phyloP scores from a whole-genome alignment of 2,888 invertebrate species.

The Nasonovia ribisnigri region DNA sequence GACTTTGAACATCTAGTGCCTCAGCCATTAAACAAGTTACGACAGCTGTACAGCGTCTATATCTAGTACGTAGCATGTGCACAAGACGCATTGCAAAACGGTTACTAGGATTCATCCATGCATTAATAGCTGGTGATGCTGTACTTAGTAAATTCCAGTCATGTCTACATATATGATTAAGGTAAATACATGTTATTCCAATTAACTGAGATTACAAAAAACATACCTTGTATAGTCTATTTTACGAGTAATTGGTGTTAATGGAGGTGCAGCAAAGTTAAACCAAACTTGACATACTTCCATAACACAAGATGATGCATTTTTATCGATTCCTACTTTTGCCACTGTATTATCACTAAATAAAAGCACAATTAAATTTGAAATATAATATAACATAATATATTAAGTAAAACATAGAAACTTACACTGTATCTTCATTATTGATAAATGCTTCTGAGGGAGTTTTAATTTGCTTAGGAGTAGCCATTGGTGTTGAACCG shows the following conservation, averaged over 20 bases:
- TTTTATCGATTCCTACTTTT: constrained; percentile 73
- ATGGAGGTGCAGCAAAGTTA: constrained; percentile 96
- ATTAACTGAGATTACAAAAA: not conserved
- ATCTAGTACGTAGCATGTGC: constrained; percentile 83
- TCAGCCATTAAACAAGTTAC: constrained; percentile 96
- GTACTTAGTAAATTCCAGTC: constrained; percentile 98
- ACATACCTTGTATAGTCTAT: constrained; percentile 89
- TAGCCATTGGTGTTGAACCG: constrained; percentile 47
- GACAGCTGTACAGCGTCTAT: constrained; percentile 85
- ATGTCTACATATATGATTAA: constrained; percentile 73
- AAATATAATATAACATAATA: not conserved
- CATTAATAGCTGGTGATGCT: constrained; percentile 95
- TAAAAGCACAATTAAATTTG: not conserved
- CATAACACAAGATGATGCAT: constrained; percentile 87
- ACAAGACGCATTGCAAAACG: constrained; percentile 87
- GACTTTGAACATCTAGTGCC: constrained; percentile 87
- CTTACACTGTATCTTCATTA: constrained; percentile 52
- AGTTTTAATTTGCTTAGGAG: constrained; percentile 59
- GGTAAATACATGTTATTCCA: not conserved
- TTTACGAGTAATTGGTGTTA: constrained; percentile 92
- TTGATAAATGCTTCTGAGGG: constrained; percentile 43
- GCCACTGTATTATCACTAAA: constrained; percentile 65
- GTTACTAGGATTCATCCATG: constrained; percentile 97
- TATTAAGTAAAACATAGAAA: constrained; percentile 5
- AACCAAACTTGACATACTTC: constrained; percentile 95